A percentile compares a stretch with the other conserved stretches of the same genome.
These are phyloP conservation scores for Callyntrura guangdongensis DNA, from an alignment of 2,888 invertebrate species.

Conservation along the genomic window DNA sequence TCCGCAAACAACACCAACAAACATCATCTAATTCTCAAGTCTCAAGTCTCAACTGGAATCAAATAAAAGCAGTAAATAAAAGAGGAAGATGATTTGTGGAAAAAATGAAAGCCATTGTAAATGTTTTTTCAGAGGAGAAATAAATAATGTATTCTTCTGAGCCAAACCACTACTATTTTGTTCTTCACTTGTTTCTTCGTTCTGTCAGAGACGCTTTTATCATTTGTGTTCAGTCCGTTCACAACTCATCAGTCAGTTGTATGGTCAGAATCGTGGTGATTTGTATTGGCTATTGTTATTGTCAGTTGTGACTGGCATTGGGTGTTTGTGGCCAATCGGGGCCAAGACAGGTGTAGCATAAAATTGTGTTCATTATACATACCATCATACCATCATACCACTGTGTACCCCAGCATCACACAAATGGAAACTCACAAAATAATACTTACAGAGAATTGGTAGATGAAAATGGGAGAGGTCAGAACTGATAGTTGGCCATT, in stretches of 20 bases:
- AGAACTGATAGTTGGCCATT: neutral
- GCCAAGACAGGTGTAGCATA: slow-evolving; percentile 27
- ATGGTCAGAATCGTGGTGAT: neutral
- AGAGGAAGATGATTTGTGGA: neutral
- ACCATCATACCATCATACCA: neutral
- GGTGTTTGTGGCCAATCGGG: neutral
- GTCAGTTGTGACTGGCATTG: no score
- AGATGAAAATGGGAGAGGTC: neutral
- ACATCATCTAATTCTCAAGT: neutral
- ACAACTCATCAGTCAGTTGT: slow-evolving; percentile 49
- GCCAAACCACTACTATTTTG: neutral
- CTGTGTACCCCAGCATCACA: neutral
- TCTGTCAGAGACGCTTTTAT: slow-evolving; percentile 24
- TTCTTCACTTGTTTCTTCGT: neutral
- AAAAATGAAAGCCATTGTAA: neutral
- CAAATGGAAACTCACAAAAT: neutral
- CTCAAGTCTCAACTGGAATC: slow-evolving; percentile 7
- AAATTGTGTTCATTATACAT: slow-evolving; percentile 63
- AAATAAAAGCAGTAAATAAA: neutral
- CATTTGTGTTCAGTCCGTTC: slow-evolving; percentile 62
- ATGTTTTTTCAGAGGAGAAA: neutral
- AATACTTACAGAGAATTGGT: neutral
- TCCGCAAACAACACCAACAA: slow-evolving; percentile 1
- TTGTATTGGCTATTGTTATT: no score
- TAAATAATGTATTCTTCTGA: neutral